A percentile compares a stretch with the other conserved stretches of the same genome.
These are phyloP conservation scores for Zonotrichia leucophrys DNA, from an alignment of 2,113 vertebrate species.

Conservation along the genomic window DNA sequence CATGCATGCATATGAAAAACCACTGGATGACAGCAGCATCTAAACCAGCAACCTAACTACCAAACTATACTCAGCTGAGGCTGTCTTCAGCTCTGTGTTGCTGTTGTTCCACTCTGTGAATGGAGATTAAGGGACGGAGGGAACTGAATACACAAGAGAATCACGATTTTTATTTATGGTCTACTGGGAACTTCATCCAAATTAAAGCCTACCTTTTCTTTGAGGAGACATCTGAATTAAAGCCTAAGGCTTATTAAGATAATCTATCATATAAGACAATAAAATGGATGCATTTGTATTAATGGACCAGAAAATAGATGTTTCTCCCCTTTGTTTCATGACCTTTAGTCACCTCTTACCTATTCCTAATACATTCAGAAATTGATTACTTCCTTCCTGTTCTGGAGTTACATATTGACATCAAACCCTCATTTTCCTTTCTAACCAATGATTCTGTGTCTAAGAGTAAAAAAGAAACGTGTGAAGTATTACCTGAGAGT, in stretches of 20 bases:
- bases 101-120: not conserved
- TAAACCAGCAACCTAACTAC: not conserved
- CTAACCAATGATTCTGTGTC: not conserved
- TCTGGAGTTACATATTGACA: not conserved
- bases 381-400: not conserved
- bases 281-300: not conserved
- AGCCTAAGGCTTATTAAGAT: not conserved
- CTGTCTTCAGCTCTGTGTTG: not conserved
- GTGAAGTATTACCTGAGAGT: not conserved
- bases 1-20: not conserved
- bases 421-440: not conserved
- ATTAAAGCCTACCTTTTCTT: not conserved
- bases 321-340: not conserved
- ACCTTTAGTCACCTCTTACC: not conserved
- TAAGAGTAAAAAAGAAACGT: not conserved
- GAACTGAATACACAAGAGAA: accelerated
- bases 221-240: not conserved
- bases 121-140: not conserved
- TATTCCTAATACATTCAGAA: not conserved
- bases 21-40: not conserved
- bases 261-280: not conserved
- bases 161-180: not conserved
- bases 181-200: not conserved
- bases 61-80: not conserved
- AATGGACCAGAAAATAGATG: not conserved